Percentiles rank a stretch among this genome's conserved stretches.
Conservation (phyloP, 2,797 vertebrate species). For the Allobates femoralis region DNA sequence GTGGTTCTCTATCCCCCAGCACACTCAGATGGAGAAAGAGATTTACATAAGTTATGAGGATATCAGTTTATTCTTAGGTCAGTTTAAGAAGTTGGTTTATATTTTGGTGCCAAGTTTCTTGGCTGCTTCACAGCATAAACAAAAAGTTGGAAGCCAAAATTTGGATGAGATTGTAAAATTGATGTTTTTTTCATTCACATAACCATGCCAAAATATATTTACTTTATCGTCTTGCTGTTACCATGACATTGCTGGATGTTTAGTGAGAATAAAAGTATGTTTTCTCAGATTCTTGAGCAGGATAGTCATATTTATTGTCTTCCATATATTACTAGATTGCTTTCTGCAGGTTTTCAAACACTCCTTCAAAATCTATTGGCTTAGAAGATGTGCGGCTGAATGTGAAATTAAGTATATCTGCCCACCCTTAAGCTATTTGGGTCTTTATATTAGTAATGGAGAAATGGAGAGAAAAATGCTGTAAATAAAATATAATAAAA, state of each 20-base stretch:
- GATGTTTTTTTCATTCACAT: slow-evolving; percentile 18
- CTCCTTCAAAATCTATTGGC: slow-evolving; percentile 7
- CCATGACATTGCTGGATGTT: slow-evolving; percentile 44
- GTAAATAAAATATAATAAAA: slow-evolving; percentile 58
- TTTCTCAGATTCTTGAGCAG: slow-evolving; percentile 37
- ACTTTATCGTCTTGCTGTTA: slow-evolving; percentile 26
- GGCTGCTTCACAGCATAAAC: slow-evolving; percentile 23
- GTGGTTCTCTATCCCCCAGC: not conserved
- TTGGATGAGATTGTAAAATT: slow-evolving; percentile 49
- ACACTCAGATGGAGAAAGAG: not conserved
- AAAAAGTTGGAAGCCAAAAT: slow-evolving; percentile 46
- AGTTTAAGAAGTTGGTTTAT: slow-evolving; percentile 22
- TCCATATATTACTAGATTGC: slow-evolving; percentile 3
- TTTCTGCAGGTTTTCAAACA: slow-evolving; percentile 17
- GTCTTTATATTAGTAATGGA: slow-evolving; percentile 24
- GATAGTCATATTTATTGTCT: slow-evolving; percentile 32
- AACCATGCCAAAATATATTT: slow-evolving; percentile 37
- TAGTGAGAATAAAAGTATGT: slow-evolving; percentile 16
- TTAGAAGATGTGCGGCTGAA: not conserved
- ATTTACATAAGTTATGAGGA: not conserved
- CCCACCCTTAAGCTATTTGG: slow-evolving; percentile 29
- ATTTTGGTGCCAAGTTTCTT: slow-evolving; percentile 24
- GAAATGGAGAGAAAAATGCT: slow-evolving; percentile 44
- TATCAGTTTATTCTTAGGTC: slow-evolving; percentile 29
- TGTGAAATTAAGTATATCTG: slow-evolving; percentile 35